Evolutionary conservation across 1,140 invertebrate species (phyloP), one percentile per base, ranked within the genome.

Genomic region (Eubasilissa regina): DNA sequence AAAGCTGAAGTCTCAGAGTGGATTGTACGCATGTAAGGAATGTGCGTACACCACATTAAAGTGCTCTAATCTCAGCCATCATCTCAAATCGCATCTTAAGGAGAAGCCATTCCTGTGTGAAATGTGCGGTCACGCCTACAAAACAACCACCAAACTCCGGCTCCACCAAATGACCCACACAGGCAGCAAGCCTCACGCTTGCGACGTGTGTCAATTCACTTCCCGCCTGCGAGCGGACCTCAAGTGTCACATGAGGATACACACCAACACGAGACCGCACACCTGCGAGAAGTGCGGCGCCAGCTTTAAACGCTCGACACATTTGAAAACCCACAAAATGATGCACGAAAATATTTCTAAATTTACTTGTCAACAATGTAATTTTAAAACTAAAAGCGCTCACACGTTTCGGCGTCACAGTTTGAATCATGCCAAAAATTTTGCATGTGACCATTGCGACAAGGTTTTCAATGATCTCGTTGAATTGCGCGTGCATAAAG

Each of bases 121-220:
- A 48, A 11, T 11, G 8, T 70, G 66, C 66, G 66, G 66, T 12
- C 51, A 21, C 7, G 44, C 45, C 9, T 70, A 47, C 13, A 47
- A 25, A 15, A 74, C 35, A n/a, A 13, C 51, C 10, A 25, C 17
- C 17, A 74, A 74, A 43, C 11, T 74, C 3, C n/a, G 47, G 15
- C 17, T 35, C 12, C 66, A 70, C 25, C 85, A 85, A 80, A 79
- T 85, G 0, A 84, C 81, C 13, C 88, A 89, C 53, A 87, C 87
- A 0, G 56, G 86, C 84, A 11, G 86, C 85, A 82, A 86, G 84
- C 86, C 86, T 3, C 86, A 86, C 79, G 72, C 83, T 7, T 89
- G 87, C 78, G 77, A 84, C 3, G 48, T 81, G 12, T 95, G 94
- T 85, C 87, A 89, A 8, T 94, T 94, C 86, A 89, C 91, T 9